Percentiles rank a stretch among this genome's conserved stretches.
Conservation (phyloP, 2,797 vertebrate genomes). For the Emys orbicularis region DNA sequence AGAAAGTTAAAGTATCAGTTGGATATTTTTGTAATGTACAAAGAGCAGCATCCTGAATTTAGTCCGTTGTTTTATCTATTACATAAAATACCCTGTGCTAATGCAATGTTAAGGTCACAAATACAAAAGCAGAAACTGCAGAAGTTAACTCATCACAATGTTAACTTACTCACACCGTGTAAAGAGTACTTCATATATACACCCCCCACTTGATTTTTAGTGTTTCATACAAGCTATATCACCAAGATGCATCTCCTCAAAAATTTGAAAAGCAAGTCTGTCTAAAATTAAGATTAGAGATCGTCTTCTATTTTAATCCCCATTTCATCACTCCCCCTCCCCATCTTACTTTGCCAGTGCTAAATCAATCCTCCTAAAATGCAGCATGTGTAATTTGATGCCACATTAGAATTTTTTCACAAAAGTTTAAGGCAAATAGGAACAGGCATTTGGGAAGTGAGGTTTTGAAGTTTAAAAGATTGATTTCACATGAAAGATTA, state of each 20-base stretch:
- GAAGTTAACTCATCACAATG: not conserved
- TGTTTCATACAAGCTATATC: not conserved
- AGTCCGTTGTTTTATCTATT: not conserved
- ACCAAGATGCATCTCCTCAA: not conserved
- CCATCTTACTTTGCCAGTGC: not conserved
- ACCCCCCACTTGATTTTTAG: not conserved
- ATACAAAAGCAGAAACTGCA: not conserved
- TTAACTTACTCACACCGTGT: not conserved
- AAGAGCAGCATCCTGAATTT: not conserved
- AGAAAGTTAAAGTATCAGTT: slow-evolving; percentile 46
- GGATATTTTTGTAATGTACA: not conserved
- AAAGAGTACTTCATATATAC: not conserved
- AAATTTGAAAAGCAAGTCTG: not conserved
- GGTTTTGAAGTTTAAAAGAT: not conserved
- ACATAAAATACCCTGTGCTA: not conserved
- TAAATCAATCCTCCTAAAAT: not conserved
- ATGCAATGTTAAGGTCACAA: not conserved
- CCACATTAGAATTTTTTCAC: not conserved
- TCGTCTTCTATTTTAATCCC: not conserved
- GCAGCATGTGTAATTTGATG: not conserved
- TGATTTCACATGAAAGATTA: not conserved
- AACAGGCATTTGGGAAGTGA: not conserved
- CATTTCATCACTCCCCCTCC: not conserved
- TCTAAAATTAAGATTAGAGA: not conserved
- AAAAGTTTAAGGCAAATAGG: not conserved